phyloP scores from a whole-genome alignment of 2,113 vertebrate species.

The Stegostoma tigrinum region DNA sequence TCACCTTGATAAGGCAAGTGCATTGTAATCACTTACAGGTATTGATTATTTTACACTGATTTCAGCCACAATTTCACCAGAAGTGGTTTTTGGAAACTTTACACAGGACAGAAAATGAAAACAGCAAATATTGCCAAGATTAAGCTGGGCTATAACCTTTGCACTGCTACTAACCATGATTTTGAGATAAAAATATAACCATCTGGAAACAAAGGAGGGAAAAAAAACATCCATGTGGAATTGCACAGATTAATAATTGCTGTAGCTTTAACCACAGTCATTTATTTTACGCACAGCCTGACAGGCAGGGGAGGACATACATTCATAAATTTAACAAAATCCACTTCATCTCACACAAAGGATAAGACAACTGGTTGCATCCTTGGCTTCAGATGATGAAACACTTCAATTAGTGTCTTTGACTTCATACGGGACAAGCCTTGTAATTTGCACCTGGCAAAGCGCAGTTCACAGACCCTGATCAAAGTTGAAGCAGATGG shows the following conservation, averaged over 20 bases:
- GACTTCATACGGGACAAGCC: conserved; percentile 42
- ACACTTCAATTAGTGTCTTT: conserved; percentile 41
- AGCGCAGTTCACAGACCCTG: conserved; percentile 41
- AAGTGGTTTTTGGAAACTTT: conserved; percentile 15
- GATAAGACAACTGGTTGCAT: conserved; percentile 26
- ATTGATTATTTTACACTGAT: conserved; percentile 19
- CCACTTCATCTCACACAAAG: conserved; percentile 33
- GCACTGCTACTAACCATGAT: background rate
- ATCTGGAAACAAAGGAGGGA: background rate
- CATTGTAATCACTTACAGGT: background rate
- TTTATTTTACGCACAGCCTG: background rate
- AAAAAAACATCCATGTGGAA: background rate
- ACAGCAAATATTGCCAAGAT: background rate
- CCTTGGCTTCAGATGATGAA: conserved; percentile 26
- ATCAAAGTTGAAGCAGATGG: conserved; percentile 47
- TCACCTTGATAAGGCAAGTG: background rate
- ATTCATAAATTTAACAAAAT: conserved; percentile 34
- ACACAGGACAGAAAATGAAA: conserved; percentile 15
- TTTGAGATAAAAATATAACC: background rate
- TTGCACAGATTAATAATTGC: conserved; percentile 31
- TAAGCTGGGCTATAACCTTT: background rate
- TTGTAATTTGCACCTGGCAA: conserved; percentile 42
- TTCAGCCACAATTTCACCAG: background rate
- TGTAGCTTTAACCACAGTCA: background rate
- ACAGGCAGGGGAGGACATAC: conserved; percentile 20